Evolutionary conservation across 2,797 vertebrate species (phyloP).

Genomic region (Perdix hodgsoniae): DNA sequence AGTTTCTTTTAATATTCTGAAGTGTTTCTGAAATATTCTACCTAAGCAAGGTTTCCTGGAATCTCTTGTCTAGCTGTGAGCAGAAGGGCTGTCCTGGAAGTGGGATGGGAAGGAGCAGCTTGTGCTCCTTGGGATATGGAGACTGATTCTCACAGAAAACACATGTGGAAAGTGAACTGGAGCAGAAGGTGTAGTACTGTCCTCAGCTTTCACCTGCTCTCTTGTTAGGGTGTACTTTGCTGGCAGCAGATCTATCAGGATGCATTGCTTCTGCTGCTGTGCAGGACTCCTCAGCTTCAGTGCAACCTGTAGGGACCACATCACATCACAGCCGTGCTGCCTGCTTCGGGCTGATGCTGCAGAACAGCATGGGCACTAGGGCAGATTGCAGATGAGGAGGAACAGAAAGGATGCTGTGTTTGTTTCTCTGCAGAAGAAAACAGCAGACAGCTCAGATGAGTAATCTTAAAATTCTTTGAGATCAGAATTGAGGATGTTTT

Average conservation of each 20-base stretch:
- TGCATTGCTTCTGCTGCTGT: not conserved
- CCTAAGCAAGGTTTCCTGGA: not conserved
- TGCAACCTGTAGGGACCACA: rapidly evolving
- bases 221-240: not conserved
- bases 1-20: not conserved
- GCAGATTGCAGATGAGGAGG: not conserved
- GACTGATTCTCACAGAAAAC: not conserved
- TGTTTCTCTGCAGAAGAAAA: not conserved
- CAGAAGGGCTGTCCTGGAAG: not conserved
- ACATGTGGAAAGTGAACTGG: not conserved
- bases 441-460: not conserved
- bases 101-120: not conserved
- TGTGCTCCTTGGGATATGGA: not conserved
- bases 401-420: not conserved
- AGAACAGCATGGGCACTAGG: not conserved
- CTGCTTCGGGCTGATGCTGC: not conserved
- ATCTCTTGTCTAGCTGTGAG: not conserved
- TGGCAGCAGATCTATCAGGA: not conserved
- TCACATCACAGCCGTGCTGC: not conserved
- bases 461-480: no score
- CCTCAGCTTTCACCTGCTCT: not conserved
- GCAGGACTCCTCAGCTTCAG: not conserved
- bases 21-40: not conserved
- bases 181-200: not conserved
- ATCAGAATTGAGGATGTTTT: no score